phyloP scores from a whole-genome alignment of 2,797 vertebrate genomes.

The Phylloscopus collybita region DNA sequence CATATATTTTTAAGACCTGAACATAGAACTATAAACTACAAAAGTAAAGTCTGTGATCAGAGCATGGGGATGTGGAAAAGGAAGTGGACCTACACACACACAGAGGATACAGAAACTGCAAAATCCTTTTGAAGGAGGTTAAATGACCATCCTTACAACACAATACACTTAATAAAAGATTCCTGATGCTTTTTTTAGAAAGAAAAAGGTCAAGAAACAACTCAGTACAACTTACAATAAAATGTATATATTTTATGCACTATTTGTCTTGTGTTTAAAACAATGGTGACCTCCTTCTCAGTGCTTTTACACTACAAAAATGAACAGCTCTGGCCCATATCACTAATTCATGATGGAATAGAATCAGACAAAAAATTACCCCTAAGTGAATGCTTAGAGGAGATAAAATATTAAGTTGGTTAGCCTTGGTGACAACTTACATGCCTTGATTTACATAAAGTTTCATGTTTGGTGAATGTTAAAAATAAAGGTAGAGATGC shows the following conservation, averaged over 20 bases:
- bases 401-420: not conserved
- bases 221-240: not conserved
- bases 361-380: not conserved
- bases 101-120: not conserved
- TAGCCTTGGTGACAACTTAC: not conserved
- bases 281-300: not conserved
- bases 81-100: not conserved
- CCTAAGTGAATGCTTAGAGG: not conserved
- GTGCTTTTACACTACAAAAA: not conserved
- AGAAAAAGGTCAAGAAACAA: not conserved
- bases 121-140: not conserved
- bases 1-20: not conserved
- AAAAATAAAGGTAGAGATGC: not conserved
- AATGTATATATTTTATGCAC: not conserved
- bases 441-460: not conserved
- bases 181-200: not conserved
- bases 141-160: not conserved
- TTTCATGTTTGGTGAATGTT: not conserved
- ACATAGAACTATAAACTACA: not conserved
- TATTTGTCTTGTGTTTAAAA: not conserved
- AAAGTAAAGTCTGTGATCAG: not conserved
- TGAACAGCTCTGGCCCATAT: not conserved
- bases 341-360: not conserved
- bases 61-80: not conserved
- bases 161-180: not conserved